phyloP scores from a whole-genome alignment of 2,113 vertebrate species.

The Neomonachus schauinslandi region DNA sequence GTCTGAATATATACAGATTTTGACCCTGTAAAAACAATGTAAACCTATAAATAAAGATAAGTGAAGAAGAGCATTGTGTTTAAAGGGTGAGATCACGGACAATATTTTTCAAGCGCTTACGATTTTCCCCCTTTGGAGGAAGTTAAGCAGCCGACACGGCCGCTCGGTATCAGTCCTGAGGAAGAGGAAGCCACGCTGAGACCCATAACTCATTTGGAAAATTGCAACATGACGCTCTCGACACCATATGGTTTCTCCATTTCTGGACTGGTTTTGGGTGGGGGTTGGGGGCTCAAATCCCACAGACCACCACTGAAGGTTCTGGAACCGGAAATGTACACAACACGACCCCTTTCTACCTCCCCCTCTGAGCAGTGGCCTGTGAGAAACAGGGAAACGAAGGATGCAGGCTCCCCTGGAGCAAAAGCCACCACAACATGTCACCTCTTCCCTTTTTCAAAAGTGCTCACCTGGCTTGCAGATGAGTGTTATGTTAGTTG shows the following conservation, averaged over 20 bases:
- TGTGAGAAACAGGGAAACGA: neutral
- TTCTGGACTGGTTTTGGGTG: neutral
- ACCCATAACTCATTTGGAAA: neutral
- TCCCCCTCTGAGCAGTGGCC: accelerated
- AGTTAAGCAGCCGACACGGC: neutral
- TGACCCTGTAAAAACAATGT: neutral
- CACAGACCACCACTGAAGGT: accelerated
- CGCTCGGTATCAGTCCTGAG: accelerated
- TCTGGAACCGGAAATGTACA: accelerated
- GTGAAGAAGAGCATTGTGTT: neutral
- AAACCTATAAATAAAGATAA: neutral
- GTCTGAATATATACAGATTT: accelerated
- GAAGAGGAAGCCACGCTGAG: neutral
- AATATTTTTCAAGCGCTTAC: too few relatives aligned
- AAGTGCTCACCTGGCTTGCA: constrained; percentile 92
- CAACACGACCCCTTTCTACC: accelerated
- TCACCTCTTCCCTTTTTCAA: neutral
- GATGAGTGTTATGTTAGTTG: constrained; percentile 90
- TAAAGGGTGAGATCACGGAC: neutral
- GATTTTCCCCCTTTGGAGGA: neutral
- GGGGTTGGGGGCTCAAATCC: neutral
- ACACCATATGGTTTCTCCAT: neutral
- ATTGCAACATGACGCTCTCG: neutral
- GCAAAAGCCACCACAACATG: neutral
- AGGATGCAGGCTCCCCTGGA: accelerated